Evolutionary conservation across 2,113 vertebrate genomes (phyloP), one percentile per base, ranked within the genome.

Genomic region (Myrmecobius fasciatus): DNA sequence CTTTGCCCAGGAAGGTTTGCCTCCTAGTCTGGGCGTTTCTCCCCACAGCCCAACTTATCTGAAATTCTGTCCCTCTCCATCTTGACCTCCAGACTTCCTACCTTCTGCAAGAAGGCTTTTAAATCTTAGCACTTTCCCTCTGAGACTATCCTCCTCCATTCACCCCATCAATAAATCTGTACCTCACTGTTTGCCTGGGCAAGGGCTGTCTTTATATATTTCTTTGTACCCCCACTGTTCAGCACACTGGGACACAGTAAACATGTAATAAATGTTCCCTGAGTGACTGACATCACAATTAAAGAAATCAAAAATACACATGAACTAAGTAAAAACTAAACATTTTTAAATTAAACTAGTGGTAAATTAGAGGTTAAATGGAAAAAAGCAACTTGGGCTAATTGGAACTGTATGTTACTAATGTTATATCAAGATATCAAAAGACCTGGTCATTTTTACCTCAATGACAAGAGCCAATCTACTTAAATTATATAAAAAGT

Each of bases 401-500:
- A 96, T 52, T 28, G 92, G 91, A 88, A 14, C 24, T 10, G 52
- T 89, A 89, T 0, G 92, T 20, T 93, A 91, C 92, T 93, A 96
- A 88, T 83, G 90, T 96, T 94, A 53, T 94, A 89, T 96, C 75
- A n/a, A 95, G 92, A 46, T 89, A 93, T 22, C 47, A 83, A 83
- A 83, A 83, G 36, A 43, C 17, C n/a, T 83, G 20, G 17, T 75
- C 4, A n/a, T 75, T 75, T 75, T 75, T 75, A n/a, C 12, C 12
- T 75, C 60, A n/a, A 90, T 47, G 94, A 91, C 53, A 92, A 48
- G 20, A 95, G 47, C 24, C 94, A 96, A 25, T 89, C 95, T 92
- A 83, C 49, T 54, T 24, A 31, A 93, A 89, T 90, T 95, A 94
- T 53, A 94, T 53, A 96, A 95, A 95, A 95, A 94, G 8, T 94